A percentile compares a stretch with the other conserved stretches of the same genome.
Conservation (phyloP, 2,888 invertebrate genomes). For the Chromoteleia sp. region DNA sequence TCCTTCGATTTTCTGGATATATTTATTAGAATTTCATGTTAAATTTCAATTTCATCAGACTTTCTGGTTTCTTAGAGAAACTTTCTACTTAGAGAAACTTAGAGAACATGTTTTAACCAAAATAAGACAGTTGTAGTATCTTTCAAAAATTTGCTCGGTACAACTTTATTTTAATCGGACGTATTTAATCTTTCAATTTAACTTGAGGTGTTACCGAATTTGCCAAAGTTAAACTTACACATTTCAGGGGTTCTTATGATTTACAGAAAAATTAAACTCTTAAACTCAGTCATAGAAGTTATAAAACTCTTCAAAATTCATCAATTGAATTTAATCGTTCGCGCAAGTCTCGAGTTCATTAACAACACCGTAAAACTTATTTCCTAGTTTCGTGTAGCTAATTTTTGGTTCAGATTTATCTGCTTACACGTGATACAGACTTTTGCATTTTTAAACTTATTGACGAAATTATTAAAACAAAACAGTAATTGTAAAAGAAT, state of each 20-base stretch:
- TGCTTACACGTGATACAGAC: conserved; percentile 10
- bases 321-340: conserved; percentile 52
- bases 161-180: conserved; percentile 5
- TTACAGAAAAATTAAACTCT: conserved; percentile 46
- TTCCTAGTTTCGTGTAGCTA: background rate
- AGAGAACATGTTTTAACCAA: too few relatives aligned
- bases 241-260: conserved; percentile 45
- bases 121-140: too few relatives aligned
- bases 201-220: conserved; percentile 30
- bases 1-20: too few relatives aligned
- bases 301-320: conserved; percentile 50
- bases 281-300: conserved; percentile 41
- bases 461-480: background rate
- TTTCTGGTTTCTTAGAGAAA: too few relatives aligned
- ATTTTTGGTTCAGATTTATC: conserved; percentile 19
- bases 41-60: too few relatives aligned
- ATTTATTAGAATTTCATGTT: too few relatives aligned
- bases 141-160: too few relatives aligned
- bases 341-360: conserved; percentile 33
- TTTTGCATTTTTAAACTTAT: conserved; percentile 1
- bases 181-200: conserved; percentile 37
- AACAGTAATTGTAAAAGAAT: conserved; percentile 9
- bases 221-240: conserved; percentile 39
- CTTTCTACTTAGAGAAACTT: too few relatives aligned
- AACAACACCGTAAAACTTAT: conserved; percentile 16